Evolutionary conservation across 2,113 vertebrate species (phyloP), one percentile per base, ranked within the genome.

Genomic region (Spheniscus mendiculus): DNA sequence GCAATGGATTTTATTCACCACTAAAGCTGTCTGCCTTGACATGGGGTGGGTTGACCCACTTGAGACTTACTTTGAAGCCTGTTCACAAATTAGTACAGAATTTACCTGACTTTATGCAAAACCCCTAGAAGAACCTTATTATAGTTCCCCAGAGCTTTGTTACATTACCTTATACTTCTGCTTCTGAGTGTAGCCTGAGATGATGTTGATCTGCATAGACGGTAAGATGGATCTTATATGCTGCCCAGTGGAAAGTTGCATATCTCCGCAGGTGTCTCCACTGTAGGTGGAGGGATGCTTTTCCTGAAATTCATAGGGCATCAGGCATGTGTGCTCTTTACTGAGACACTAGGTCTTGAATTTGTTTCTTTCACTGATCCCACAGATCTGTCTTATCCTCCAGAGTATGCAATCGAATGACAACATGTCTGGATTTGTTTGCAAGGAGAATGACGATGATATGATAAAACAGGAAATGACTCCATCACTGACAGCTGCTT

Each of bases 361-460:
- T 63, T 65, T 65, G 1, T 83, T 83, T 89, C 49, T 78, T 88
- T 82, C 45, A 11, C 1, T 2, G 15, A 69, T 18, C 26, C 49
- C 16, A 5, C 20, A 84, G 53, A 40, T 73, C 5, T 20, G 52
- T 30, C 12, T 61, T 69, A 26, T 56, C 9, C 20, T 53, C 14
- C 12, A 34, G 49, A 73, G 5, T 17, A 25, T n/a, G 19, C 6
- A 52, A 29, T 3, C 0, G 0, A 81, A 78, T 9, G 4, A 25
- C 22, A 47, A 17, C 2, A 34, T 87, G 62, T 74, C 70, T 93
- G 50, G 4, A 27, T 55, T 94, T 80, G 9, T 86, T 87, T 85
- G 34, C 45, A 45, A 82, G 18, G 20, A 66, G 65, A 82, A 23
- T 27, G 20, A 30, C 66, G 0, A 0, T 0, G 0, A 32, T 56